Evolutionary conservation across 2,113 vertebrate species (phyloP), one percentile per base, ranked within the genome.

Genomic region (Vombatus ursinus): DNA sequence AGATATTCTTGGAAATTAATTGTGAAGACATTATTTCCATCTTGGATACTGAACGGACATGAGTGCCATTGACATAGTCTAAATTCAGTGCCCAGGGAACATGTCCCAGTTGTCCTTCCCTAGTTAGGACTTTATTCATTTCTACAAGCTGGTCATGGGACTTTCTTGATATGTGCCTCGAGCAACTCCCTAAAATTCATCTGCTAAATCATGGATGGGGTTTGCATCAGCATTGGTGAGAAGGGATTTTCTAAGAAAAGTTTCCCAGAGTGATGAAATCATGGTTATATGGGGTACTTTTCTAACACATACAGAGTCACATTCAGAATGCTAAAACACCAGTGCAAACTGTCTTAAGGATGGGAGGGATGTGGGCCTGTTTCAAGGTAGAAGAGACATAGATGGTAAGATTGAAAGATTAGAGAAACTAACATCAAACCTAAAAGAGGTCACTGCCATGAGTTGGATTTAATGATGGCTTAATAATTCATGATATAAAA

Each of bases 401-500:
- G n/a, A 8, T 84, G 37, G n/a, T 6, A 44, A 44, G 6, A n/a
- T 44, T 28, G 37, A 84, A 84, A 44, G 19, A 22, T 44, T 44
- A 23, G 68, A 44, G 68, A 84, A 84, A 84, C 19, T 44, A 22
- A 6, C n/a, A n/a, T 84, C 68, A 84, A 8, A 68, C 61, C 19
- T 7, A 44, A 44, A 44, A n/a, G 19, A 84, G n/a, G n/a, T 23
- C 68, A 84, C 5, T 22, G 68, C n/a, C 90, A 12, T 52, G 51
- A 90, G 77, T 94, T 77, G 52, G 16, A 8, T 91, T 19, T 25
- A 48, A 91, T 11, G 50, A 0, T 48, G 1, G 93, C 57, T 96
- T 96, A n/a, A 77, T 90, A 92, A 57, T 57, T 57, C 47, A 26
- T 89, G 84, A 48, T 44, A 37, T 93, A 9, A 92, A 97, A 90